phyloP scores from a whole-genome alignment of 2,113 vertebrate species.

The Apistogramma diplotaenia region DNA sequence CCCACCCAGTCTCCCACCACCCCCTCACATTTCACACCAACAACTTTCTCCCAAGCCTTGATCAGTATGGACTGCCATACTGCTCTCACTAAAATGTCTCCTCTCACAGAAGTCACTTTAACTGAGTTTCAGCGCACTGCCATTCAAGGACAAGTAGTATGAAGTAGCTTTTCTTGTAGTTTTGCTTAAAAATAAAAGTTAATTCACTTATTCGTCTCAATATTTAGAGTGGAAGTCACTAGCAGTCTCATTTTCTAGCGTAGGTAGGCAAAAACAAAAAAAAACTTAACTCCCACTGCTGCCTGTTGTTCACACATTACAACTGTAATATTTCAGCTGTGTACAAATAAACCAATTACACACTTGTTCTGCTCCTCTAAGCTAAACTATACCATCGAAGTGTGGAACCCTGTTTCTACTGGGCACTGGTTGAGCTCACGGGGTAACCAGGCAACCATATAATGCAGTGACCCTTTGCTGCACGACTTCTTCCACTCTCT shows the following conservation, averaged over 20 bases:
- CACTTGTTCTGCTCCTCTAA: neutral
- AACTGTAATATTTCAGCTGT: neutral
- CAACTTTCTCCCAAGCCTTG: conserved; percentile 10
- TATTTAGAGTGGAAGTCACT: neutral
- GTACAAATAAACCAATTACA: neutral
- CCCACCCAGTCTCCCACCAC: neutral
- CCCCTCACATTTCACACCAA: conserved; percentile 19
- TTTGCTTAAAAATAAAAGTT: neutral
- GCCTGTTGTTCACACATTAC: neutral
- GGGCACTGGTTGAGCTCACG: too few relatives aligned
- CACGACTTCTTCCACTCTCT: too few relatives aligned
- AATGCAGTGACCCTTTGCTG: too few relatives aligned
- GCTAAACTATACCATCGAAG: too few relatives aligned
- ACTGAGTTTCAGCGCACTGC: neutral
- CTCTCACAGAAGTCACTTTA: conserved; percentile 20
- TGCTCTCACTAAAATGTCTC: neutral
- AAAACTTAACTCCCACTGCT: neutral
- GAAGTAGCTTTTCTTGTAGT: neutral
- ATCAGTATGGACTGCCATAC: conserved; percentile 56
- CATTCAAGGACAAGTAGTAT: neutral
- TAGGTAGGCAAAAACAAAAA: neutral
- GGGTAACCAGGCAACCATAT: too few relatives aligned
- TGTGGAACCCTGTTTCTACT: neutral
- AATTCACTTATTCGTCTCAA: neutral
- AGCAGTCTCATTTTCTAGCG: neutral